Percentiles rank a stretch among this genome's conserved stretches.
phyloP scores from a whole-genome alignment of 2,113 vertebrate genomes.

The Phyllostomus discolor region DNA sequence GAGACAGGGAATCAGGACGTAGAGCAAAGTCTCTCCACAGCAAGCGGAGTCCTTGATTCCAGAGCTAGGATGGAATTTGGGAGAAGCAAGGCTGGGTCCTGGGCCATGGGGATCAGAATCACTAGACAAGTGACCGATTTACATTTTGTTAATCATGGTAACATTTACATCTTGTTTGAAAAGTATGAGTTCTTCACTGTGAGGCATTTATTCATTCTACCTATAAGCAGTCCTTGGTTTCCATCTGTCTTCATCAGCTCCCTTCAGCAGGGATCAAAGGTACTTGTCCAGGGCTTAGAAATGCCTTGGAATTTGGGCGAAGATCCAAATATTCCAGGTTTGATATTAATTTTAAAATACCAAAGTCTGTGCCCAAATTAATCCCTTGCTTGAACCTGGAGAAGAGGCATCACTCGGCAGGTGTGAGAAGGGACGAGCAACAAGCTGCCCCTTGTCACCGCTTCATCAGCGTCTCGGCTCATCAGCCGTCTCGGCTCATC shows the following conservation, averaged over 20 bases:
- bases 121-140: not conserved
- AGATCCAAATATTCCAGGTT: not conserved
- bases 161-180: not conserved
- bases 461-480: not conserved
- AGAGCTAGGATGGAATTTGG: not conserved
- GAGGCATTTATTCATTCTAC: not conserved
- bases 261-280: not conserved
- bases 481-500: not conserved
- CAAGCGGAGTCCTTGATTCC: not conserved
- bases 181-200: not conserved
- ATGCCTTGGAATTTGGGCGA: not conserved
- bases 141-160: not conserved
- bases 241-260: not conserved
- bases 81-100: not conserved
- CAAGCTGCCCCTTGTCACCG: not conserved
- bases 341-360: constrained; percentile 6
- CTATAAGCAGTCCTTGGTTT: not conserved
- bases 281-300: not conserved
- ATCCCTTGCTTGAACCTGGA: constrained; percentile 10
- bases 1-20: not conserved
- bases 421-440: not conserved
- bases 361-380: not conserved
- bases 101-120: not conserved
- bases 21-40: not conserved
- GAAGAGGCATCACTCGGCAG: not conserved